Evolutionary conservation across 2,797 vertebrate genomes (phyloP), one percentile per base, ranked within the genome.

Genomic region (Cuculus canorus): DNA sequence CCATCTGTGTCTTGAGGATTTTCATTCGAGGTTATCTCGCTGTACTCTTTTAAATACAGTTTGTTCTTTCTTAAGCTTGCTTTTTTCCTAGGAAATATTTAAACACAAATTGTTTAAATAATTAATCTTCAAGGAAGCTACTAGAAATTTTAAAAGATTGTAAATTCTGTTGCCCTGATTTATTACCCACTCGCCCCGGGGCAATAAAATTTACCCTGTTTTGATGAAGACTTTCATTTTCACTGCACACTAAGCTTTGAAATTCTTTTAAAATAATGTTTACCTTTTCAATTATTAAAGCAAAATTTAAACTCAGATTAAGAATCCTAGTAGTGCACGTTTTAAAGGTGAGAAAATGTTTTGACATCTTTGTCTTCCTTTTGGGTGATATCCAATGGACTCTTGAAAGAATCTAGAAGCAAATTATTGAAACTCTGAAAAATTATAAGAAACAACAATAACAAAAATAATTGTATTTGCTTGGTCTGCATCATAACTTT

Each of bases 31-130:
- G 41, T 78, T 83, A 91, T 86, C 37, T 78, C 43, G 78, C 7
- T 18, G 17, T 47, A 53, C 17, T 25, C 10, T 54, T 68, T 91
- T 33, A 92, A 94, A 75, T 52, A 45, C 0, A 72, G 32, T 35
- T 86, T 70, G 23, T 60, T 88, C 37, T 68, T 92, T 92, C 59
- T 63, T 91, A 52, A 77, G 48, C 33, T 90, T 69, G 33, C 9
- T 69, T 78, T 3, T 3, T 64, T 78, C 24, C 53, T 39, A 39
- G 27, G 23, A 79, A 70, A 90, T 72, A 50, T 59, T 89, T 80
- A 47, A 75, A 78, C 2, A 63, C 23, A 76, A 72, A 18, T 37
- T 68, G 35, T 63, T 80, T 9, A 73, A 90, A 60, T 59, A 82
- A 87, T 54, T 81, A 41, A 69, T 39, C 30, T 84, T 24, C 3